These are phyloP conservation scores for Enoplosus armatus DNA, from an alignment of 2,797 vertebrate genomes.

Conservation along the genomic window DNA sequence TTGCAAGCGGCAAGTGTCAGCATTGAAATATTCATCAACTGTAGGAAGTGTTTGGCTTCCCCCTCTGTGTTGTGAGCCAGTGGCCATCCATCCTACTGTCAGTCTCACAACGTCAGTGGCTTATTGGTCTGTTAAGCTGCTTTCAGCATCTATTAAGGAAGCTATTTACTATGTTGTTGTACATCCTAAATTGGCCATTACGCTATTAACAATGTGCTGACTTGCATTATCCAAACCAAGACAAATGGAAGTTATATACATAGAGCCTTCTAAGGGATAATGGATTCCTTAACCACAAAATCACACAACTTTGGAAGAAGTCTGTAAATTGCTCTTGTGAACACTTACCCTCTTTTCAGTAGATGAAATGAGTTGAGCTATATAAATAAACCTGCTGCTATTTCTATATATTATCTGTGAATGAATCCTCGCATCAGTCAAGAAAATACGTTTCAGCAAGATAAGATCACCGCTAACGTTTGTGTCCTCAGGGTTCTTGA, in stretches of 20 bases:
- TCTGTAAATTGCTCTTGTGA: background rate
- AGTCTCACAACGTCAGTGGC: constrained; percentile 14
- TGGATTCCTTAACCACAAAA: constrained; percentile 22
- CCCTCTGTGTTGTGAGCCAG: constrained; percentile 37
- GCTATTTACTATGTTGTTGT: constrained; percentile 26
- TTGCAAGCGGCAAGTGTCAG: constrained; percentile 10
- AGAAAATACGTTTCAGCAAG: background rate
- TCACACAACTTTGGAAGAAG: background rate
- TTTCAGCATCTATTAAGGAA: constrained; percentile 57
- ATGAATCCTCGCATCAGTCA: background rate
- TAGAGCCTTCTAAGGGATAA: constrained; percentile 13
- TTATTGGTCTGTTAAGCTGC: constrained; percentile 51
- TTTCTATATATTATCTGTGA: background rate
- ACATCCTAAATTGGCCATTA: constrained; percentile 51
- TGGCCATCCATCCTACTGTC: constrained; percentile 45
- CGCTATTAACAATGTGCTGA: constrained; percentile 42
- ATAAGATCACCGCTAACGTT: background rate
- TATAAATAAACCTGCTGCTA: background rate
- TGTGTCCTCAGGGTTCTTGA: constrained; percentile 90
- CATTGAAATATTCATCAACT: constrained; percentile 58
- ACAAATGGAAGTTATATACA: constrained; percentile 41
- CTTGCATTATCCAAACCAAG: constrained; percentile 44
- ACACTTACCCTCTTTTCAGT: background rate
- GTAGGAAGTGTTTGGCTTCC: constrained; percentile 50
- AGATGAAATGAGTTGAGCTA: background rate